phyloP scores from a whole-genome alignment of 2,113 vertebrate species.

The Dolichallabes microphthalmus region DNA sequence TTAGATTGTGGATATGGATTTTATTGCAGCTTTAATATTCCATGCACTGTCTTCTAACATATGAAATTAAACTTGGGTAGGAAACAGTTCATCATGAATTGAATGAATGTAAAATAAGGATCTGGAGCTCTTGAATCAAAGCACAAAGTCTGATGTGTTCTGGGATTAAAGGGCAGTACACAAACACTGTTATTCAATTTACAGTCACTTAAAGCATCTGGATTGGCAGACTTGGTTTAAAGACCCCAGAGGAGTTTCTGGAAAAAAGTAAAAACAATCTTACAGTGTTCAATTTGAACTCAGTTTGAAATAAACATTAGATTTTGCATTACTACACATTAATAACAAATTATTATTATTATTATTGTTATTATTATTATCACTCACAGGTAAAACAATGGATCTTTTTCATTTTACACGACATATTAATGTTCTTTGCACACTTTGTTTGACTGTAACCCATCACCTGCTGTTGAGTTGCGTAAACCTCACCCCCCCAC shows the following conservation, averaged over 20 bases:
- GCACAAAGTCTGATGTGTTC: conserved; percentile 16
- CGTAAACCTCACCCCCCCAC: too few relatives aligned
- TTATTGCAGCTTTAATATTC: not conserved
- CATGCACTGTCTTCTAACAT: not conserved
- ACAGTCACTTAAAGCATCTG: not conserved
- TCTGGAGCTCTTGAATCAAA: conserved; percentile 29
- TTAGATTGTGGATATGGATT: not conserved
- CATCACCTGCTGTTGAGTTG: not conserved
- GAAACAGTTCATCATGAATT: conserved; percentile 40
- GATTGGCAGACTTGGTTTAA: not conserved
- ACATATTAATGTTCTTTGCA: too few relatives aligned
- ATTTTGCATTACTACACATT: not conserved
- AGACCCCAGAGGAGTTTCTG: not conserved
- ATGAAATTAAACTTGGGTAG: conserved; percentile 19
- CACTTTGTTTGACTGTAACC: not conserved
- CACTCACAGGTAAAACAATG: not conserved
- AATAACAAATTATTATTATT: too few relatives aligned
- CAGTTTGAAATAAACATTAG: not conserved
- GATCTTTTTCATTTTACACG: not conserved
- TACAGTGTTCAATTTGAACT: not conserved
- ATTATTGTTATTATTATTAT: not conserved
- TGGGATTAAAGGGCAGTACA: not conserved
- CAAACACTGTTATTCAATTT: not conserved
- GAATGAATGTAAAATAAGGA: conserved; percentile 18
- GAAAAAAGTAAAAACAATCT: not conserved